A percentile compares a stretch with the other conserved stretches of the same genome.
phyloP scores from a whole-genome alignment of 2,113 vertebrate genomes.

The Meleagris gallopavo region DNA sequence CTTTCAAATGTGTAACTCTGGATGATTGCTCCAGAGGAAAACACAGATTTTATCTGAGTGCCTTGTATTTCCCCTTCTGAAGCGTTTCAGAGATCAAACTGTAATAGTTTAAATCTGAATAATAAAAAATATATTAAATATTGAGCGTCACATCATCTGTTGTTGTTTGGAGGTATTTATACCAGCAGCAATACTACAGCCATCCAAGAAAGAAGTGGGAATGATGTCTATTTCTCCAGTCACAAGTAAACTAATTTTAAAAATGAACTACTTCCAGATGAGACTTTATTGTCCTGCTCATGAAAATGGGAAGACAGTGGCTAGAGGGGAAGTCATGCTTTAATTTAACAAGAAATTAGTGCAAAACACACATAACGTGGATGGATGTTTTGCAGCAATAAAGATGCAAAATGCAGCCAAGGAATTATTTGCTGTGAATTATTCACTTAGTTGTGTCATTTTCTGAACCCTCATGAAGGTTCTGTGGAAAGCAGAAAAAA shows the following conservation, averaged over 20 bases:
- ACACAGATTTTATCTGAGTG: neutral
- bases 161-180: neutral
- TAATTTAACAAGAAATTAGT: slow-evolving; percentile 38
- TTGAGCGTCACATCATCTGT: neutral
- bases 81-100: neutral
- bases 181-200: neutral
- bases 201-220: slow-evolving; percentile 37
- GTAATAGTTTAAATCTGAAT: neutral
- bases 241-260: slow-evolving; percentile 8
- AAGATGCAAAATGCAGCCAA: neutral
- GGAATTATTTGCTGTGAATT: slow-evolving; percentile 30
- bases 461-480: neutral
- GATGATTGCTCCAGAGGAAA: neutral
- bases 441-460: neutral
- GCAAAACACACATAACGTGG: neutral
- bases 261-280: neutral
- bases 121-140: neutral
- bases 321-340: slow-evolving; percentile 10
- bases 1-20: neutral
- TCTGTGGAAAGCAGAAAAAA: neutral
- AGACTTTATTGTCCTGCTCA: neutral
- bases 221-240: neutral
- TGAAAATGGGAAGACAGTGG: slow-evolving; percentile 21
- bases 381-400: slow-evolving; percentile 5
- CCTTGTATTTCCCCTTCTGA: neutral